Evolutionary conservation across 2,888 invertebrate species (phyloP).

Genomic region (Eubasilissa splendida): DNA sequence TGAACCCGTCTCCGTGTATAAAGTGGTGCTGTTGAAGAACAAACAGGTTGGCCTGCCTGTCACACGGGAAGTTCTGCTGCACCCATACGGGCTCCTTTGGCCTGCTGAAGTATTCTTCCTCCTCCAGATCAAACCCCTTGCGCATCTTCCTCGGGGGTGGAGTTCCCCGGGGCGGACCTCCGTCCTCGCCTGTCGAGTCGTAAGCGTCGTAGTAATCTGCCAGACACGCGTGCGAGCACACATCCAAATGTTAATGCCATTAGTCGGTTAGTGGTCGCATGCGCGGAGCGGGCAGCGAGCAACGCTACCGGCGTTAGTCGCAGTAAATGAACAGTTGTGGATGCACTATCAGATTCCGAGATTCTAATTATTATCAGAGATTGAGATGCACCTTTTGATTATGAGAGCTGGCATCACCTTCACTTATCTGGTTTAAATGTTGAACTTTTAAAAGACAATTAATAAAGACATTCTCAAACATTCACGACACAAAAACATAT

Average conservation of each 20-base stretch:
- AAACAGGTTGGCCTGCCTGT: conserved; percentile 80
- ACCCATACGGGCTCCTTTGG: conserved; percentile 62
- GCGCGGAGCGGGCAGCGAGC: conserved; percentile 9
- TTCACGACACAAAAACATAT: no score
- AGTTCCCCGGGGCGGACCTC: conserved; percentile 60
- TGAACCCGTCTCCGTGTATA: conserved; percentile 63
- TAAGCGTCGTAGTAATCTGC: conserved; percentile 53
- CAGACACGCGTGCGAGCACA: conserved; percentile 37
- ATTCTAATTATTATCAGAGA: no score
- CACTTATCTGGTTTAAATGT: no score
- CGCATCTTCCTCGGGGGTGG: conserved; percentile 60
- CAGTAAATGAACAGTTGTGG: not conserved
- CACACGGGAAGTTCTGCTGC: conserved; percentile 76
- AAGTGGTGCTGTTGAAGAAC: conserved; percentile 76
- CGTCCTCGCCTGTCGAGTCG: conserved; percentile 42
- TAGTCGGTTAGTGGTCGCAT: conserved; percentile 40
- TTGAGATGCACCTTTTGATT: no score
- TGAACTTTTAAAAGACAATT: no score
- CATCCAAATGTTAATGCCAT: conserved; percentile 38
- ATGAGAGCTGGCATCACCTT: no score
- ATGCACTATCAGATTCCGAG: no score
- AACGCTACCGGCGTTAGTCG: conserved; percentile 2
- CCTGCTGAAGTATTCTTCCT: conserved; percentile 65
- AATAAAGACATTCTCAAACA: no score
- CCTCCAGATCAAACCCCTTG: conserved; percentile 64